Evolutionary conservation across 2,888 invertebrate genomes (phyloP), one percentile per base, ranked within the genome.

Genomic region (Paralinhomoeus sp.): DNA sequence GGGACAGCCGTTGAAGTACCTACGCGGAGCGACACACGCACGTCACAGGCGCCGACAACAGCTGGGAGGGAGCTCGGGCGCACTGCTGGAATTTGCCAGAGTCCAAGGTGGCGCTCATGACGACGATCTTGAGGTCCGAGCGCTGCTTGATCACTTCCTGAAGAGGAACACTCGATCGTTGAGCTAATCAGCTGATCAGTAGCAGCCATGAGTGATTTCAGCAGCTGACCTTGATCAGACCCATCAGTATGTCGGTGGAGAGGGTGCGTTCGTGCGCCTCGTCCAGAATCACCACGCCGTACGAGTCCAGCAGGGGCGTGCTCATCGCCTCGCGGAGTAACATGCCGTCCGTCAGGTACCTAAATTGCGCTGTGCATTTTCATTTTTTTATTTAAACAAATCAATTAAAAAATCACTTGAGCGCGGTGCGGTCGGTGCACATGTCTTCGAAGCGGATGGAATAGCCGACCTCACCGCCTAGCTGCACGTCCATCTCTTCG

Each of bases 301-400:
- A 99, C 15, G 77, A 76, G 54, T 93, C 91, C 9, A 99, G 67
- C 76, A 93, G 80, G 0, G 97, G 93, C 64, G 93, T 91, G 0
- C 87, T 89, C 97, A 99, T 97, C 0, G 87, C 93, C 70, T 99
- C 97, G 48, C 97, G 71, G 31, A 99, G 69, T 64, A 99, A 74
- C 97, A 99, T 97, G 82, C 97, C 97, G 58, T 97, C 93, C 17
- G 97, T 97, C 85, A 93, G 85, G 64, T 97, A 93, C 61, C 75
- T 76, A n/a, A n/a, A n/a, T n/a, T n/a, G n/a, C n/a, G n/a, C n/a
- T n/a, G n/a, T n/a, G n/a, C n/a, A n/a, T n/a, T n/a, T n/a, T n/a
- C n/a, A n/a, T n/a, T n/a, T 27, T 12, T 27, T 12, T 27, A 27
- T 20, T 15, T 13, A 18, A 21, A 23, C 3, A n/a, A 40, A 27